Percentiles rank a stretch among this genome's conserved stretches.
Evolutionary conservation across 2,888 invertebrate genomes (phyloP).

Genomic region (Phalangium opilio): DNA sequence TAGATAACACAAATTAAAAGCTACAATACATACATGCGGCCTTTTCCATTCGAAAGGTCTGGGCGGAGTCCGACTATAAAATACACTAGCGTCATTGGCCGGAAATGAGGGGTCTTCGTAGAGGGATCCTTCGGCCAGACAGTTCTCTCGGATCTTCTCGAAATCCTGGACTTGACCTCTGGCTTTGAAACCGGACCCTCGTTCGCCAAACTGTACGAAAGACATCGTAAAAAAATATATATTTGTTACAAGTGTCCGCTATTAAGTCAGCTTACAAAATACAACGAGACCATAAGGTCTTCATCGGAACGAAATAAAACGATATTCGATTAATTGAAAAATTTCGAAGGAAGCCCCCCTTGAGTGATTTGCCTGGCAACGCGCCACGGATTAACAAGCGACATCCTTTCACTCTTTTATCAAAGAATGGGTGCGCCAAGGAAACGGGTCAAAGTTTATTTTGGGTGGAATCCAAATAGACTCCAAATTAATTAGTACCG

Average conservation of each 20-base stretch:
- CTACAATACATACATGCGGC: conserved; percentile 41
- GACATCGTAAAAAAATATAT: not conserved
- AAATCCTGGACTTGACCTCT: conserved; percentile 40
- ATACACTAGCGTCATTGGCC: conserved; percentile 59
- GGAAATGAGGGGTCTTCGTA: conserved; percentile 88
- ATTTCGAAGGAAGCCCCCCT: no score
- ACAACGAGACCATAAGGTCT: not conserved
- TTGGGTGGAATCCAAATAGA: no score
- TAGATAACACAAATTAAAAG: no score
- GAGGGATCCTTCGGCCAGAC: conserved; percentile 51
- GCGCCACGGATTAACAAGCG: no score
- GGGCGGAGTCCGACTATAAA: conserved; percentile 69
- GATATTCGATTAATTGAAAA: no score
- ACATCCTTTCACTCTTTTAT: no score
- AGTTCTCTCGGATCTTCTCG: conserved; percentile 47
- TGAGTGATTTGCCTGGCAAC: no score
- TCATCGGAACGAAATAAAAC: not conserved
- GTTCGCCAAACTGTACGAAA: conserved; percentile 56
- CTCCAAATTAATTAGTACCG: no score
- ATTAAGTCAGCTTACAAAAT: not conserved
- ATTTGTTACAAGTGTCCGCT: not conserved
- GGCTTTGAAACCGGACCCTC: conserved; percentile 47
- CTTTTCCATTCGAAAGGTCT: conserved; percentile 79
- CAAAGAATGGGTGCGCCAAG: no score
- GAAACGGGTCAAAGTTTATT: no score